These are phyloP conservation scores for Plumapathes pennacea DNA, from an alignment of 92 coral and sea anemone species.

Conservation along the genomic window DNA sequence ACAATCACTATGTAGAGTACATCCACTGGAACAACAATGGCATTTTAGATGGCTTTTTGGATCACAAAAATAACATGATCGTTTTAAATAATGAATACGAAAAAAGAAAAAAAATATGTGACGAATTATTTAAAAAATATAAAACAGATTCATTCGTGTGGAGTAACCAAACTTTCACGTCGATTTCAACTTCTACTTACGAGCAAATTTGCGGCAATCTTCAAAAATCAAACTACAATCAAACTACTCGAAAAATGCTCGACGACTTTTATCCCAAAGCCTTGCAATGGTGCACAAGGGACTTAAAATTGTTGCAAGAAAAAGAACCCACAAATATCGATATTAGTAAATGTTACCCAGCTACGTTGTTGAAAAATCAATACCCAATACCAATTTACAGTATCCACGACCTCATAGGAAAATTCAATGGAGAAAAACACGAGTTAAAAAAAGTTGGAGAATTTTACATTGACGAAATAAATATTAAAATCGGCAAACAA, in stretches of 20 bases:
- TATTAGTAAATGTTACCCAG: constrained; percentile 28
- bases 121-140: constrained; percentile 7
- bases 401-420: constrained; percentile 16
- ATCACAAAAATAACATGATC: constrained; percentile 35
- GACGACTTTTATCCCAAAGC: constrained; percentile 47
- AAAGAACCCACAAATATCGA: constrained; percentile 5
- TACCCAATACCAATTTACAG: constrained; percentile 1
- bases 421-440: constrained; percentile 13
- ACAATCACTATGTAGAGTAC: constrained; percentile 6
- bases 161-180: constrained; percentile 26
- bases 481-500: not conserved
- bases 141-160: constrained; percentile 42
- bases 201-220: constrained; percentile 16
- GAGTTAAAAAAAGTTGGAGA: constrained; percentile 24
- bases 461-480: constrained; percentile 36
- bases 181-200: not conserved
- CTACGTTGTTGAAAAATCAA: constrained; percentile 2
- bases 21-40: constrained; percentile 47
- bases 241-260: constrained; percentile 8
- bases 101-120: constrained; percentile 14
- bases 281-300: constrained; percentile 30
- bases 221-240: constrained; percentile 8
- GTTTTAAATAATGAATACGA: constrained; percentile 38
- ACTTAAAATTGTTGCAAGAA: not conserved
- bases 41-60: constrained; percentile 30